Percentiles rank a stretch among this genome's conserved stretches.
These are phyloP conservation scores for Vulpes ferrilata DNA, from an alignment of 2,113 vertebrate genomes.

Conservation along the genomic window DNA sequence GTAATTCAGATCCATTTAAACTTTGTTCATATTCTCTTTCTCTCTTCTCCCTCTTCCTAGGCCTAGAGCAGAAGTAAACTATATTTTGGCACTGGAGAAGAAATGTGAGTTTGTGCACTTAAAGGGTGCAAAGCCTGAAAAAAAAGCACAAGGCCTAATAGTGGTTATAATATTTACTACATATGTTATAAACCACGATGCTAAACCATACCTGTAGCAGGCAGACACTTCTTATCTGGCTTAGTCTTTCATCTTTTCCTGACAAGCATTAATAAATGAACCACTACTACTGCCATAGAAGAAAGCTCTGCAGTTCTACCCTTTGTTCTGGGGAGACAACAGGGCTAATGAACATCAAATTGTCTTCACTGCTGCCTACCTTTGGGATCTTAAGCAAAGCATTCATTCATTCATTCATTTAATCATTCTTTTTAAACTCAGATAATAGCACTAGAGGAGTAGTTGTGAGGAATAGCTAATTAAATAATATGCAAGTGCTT, in stretches of 20 bases:
- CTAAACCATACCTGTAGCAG: neutral
- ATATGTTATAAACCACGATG: slow-evolving; percentile 29
- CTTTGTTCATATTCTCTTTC: neutral
- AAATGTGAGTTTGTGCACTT: slow-evolving; percentile 32
- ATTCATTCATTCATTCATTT: neutral
- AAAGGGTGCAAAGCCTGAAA: neutral
- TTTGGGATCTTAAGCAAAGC: slow-evolving; percentile 25
- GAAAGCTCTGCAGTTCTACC: neutral
- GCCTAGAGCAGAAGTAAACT: neutral
- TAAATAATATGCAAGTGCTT: neutral
- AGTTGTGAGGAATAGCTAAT: slow-evolving; percentile 30
- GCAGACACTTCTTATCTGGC: slow-evolving; percentile 41
- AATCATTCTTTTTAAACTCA: neutral
- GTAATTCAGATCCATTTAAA: slow-evolving; percentile 31
- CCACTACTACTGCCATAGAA: neutral
- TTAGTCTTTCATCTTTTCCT: slow-evolving; percentile 52
- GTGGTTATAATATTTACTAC: neutral
- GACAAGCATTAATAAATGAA: slow-evolving; percentile 46
- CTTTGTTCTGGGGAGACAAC: slow-evolving; percentile 26
- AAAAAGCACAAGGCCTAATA: neutral
- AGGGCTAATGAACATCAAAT: neutral
- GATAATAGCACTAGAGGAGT: neutral
- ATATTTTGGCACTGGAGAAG: slow-evolving; percentile 5
- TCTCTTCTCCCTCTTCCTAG: neutral
- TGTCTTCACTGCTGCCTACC: neutral